These are phyloP conservation scores for Liopterus haemorrhoidalis DNA, from an alignment of 2,888 invertebrate species.

Conservation along the genomic window DNA sequence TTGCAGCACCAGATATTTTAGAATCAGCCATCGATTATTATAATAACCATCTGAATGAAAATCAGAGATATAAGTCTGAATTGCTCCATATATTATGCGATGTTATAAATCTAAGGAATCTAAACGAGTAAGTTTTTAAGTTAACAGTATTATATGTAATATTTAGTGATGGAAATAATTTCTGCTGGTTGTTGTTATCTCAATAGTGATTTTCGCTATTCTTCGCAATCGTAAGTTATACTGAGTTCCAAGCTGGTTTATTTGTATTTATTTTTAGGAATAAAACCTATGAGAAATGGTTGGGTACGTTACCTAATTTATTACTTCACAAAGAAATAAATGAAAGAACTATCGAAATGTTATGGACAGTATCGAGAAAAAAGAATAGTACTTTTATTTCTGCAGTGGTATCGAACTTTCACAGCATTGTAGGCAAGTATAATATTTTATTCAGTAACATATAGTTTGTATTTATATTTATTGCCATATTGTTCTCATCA, in stretches of 20 bases:
- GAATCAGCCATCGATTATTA: conserved; percentile 15
- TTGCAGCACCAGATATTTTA: conserved; percentile 14
- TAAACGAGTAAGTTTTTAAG: conserved; percentile 36
- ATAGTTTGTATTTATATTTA: too few relatives aligned
- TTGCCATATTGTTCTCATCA: conserved; percentile 6
- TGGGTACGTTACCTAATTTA: conserved; percentile 52
- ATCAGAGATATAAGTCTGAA: conserved; percentile 36
- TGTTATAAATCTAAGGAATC: conserved; percentile 44
- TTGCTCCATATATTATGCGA: conserved; percentile 47
- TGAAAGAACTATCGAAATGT: conserved; percentile 50
- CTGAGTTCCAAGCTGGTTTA: too few relatives aligned
- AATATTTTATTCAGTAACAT: too few relatives aligned
- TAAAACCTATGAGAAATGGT: conserved; percentile 48
- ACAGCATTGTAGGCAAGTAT: conserved; percentile 46
- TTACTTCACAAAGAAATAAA: conserved; percentile 50
- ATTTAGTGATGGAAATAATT: not conserved
- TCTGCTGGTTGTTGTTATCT: too few relatives aligned
- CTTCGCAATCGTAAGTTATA: too few relatives aligned
- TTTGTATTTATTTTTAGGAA: conserved; percentile 35
- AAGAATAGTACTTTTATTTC: conserved; percentile 50
- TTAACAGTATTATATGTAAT: conserved; percentile 8
- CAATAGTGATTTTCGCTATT: too few relatives aligned
- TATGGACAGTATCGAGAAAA: conserved; percentile 54
- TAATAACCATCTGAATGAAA: conserved; percentile 8
- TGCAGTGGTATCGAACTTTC: conserved; percentile 46